These are phyloP conservation scores for Proterorhinus semilunaris DNA, from an alignment of 2,113 vertebrate genomes.

Conservation along the genomic window DNA sequence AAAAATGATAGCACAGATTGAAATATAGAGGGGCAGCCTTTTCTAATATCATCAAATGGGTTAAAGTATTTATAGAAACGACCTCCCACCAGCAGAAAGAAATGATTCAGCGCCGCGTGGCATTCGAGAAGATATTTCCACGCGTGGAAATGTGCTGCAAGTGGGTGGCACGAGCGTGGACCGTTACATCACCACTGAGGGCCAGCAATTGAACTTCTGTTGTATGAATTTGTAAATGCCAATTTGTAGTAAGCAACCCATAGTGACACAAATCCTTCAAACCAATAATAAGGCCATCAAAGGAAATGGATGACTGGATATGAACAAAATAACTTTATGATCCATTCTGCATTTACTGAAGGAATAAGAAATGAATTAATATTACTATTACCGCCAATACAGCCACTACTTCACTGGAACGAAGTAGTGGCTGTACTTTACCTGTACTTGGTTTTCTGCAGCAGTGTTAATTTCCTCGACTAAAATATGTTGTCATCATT, in stretches of 20 bases:
- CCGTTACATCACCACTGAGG: not conserved
- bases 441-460: too few species aligned
- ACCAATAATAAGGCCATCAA: not conserved
- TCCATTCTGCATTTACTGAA: too few species aligned
- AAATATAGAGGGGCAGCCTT: conserved; percentile 21
- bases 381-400: too few species aligned
- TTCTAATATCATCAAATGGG: conserved; percentile 24
- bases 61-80: conserved; percentile 28
- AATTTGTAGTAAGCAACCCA: not conserved
- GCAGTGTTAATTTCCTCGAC: too few species aligned
- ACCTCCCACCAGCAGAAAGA: not conserved
- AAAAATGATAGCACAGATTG: conserved; percentile 8
- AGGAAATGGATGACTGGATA: not conserved
- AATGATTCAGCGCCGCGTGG: conserved; percentile 49
- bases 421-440: too few species aligned
- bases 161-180: conserved; percentile 26
- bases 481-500: too few species aligned
- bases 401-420: too few species aligned
- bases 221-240: conserved; percentile 4
- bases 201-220: not conserved
- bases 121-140: conserved; percentile 43
- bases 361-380: too few species aligned
- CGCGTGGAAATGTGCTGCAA: conserved; percentile 22
- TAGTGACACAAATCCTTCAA: not conserved
- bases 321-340: too few species aligned